These are phyloP conservation scores for Eupsilia transversa DNA, from an alignment of 2,888 invertebrate genomes.

Conservation along the genomic window DNA sequence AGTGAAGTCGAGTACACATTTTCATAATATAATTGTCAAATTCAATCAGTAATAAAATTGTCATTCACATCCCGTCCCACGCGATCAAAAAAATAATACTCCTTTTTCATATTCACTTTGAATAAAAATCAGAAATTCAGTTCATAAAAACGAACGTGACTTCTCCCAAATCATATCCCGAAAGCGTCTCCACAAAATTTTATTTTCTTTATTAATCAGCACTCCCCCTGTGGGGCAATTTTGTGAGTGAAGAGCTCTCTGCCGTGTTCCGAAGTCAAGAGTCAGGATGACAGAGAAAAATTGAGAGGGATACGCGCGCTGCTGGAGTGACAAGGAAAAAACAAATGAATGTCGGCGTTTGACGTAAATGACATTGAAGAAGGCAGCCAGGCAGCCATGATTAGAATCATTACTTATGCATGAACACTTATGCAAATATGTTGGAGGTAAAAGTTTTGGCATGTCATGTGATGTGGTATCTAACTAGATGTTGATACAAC, in stretches of 20 bases:
- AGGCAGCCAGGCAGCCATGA: slow-evolving; percentile 55
- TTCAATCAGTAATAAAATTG: slow-evolving; percentile 37
- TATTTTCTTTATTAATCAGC: slow-evolving; percentile 87
- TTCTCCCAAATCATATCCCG: slow-evolving; percentile 76
- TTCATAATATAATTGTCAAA: slow-evolving; percentile 32
- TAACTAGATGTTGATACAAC: background rate
- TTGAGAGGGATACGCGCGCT: slow-evolving; percentile 74
- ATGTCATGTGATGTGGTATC: background rate
- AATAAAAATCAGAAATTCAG: slow-evolving; percentile 71
- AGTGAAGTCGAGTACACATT: slow-evolving; percentile 25
- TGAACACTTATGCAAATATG: slow-evolving; percentile 38
- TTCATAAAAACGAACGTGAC: slow-evolving; percentile 73
- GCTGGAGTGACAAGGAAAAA: slow-evolving; percentile 76
- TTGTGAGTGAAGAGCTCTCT: slow-evolving; percentile 81
- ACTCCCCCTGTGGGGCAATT: slow-evolving; percentile 82
- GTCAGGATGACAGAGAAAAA: slow-evolving; percentile 82
- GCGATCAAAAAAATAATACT: slow-evolving; percentile 66
- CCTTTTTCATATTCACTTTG: slow-evolving; percentile 65
- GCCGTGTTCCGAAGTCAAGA: slow-evolving; percentile 81
- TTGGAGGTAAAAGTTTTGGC: background rate
- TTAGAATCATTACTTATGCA: slow-evolving; percentile 66
- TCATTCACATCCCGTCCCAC: slow-evolving; percentile 54
- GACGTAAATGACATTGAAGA: slow-evolving; percentile 67
- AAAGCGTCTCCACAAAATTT: slow-evolving; percentile 76
- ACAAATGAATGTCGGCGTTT: slow-evolving; percentile 78